These are phyloP conservation scores for Hyalella azteca DNA, from an alignment of 2,888 invertebrate genomes.

Conservation along the genomic window DNA sequence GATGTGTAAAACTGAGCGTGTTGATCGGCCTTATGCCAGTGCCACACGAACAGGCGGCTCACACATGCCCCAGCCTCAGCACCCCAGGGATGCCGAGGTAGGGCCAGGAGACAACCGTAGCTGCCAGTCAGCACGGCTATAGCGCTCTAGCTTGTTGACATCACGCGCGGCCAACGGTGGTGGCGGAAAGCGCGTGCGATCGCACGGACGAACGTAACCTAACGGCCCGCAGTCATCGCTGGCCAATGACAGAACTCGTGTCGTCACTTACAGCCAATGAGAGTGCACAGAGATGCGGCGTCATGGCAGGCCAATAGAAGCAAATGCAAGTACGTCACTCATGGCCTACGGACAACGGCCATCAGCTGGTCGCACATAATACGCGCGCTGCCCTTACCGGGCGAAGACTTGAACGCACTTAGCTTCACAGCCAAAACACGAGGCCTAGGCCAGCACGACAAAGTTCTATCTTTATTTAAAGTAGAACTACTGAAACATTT, in stretches of 20 bases:
- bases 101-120: background rate
- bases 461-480: too few relatives aligned
- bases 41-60: background rate
- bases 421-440: too few relatives aligned
- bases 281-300: background rate
- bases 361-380: slow-evolving; percentile 2
- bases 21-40: too few relatives aligned
- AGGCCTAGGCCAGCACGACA: too few relatives aligned
- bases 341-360: background rate
- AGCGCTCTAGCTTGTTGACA: too few relatives aligned
- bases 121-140: background rate
- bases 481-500: too few relatives aligned
- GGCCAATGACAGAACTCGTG: background rate
- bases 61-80: background rate
- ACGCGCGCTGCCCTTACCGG: too few relatives aligned
- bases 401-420: too few relatives aligned
- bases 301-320: background rate
- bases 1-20: too few relatives aligned
- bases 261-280: background rate
- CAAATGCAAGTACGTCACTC: background rate
- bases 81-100: background rate
- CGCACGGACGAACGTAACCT: background rate
- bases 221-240: background rate
- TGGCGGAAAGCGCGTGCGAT: background rate
- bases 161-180: slow-evolving; percentile 14